Percentiles rank a stretch among this genome's conserved stretches.
These are phyloP conservation scores for Hoplostethus mediterraneus DNA, from an alignment of 2,797 vertebrate genomes.

Conservation along the genomic window DNA sequence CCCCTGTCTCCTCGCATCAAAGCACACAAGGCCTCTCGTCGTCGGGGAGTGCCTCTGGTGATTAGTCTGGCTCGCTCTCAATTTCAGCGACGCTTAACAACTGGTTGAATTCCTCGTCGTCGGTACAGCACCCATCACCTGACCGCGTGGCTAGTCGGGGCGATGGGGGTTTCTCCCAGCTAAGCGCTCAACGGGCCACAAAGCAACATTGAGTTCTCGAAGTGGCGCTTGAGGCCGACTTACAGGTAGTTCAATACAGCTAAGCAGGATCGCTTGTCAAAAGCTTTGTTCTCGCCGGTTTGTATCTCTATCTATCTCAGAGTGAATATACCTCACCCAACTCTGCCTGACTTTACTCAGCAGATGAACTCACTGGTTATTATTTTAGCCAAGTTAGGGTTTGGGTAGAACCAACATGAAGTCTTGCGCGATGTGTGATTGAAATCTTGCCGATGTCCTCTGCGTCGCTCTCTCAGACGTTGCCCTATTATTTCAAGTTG, in stretches of 20 bases:
- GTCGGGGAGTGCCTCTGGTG: conserved; percentile 57
- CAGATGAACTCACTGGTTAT: too few species aligned
- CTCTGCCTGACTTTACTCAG: too few species aligned
- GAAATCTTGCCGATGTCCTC: conserved; percentile 5
- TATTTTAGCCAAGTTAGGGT: too few species aligned
- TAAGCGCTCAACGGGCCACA: background rate
- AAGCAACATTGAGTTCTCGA: background rate
- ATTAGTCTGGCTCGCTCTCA: conserved; percentile 56
- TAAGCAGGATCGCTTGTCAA: background rate
- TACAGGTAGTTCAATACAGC: background rate
- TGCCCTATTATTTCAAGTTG: conserved; percentile 20
- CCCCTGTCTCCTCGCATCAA: conserved; percentile 68
- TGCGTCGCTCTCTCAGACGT: background rate
- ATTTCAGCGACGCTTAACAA: conserved; percentile 39
- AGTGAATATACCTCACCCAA: too few species aligned
- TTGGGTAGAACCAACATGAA: too few species aligned
- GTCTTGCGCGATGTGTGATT: too few species aligned
- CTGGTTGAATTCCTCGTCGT: background rate
- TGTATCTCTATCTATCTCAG: too few species aligned
- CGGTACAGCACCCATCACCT: conserved; percentile 2
- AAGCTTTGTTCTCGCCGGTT: too few species aligned
- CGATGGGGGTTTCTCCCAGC: background rate
- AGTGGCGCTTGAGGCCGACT: background rate
- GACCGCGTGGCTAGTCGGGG: background rate
- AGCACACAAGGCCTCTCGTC: conserved; percentile 59